Evolutionary conservation across 2,113 vertebrate genomes (phyloP).

Genomic region (Mixornis gularis): DNA sequence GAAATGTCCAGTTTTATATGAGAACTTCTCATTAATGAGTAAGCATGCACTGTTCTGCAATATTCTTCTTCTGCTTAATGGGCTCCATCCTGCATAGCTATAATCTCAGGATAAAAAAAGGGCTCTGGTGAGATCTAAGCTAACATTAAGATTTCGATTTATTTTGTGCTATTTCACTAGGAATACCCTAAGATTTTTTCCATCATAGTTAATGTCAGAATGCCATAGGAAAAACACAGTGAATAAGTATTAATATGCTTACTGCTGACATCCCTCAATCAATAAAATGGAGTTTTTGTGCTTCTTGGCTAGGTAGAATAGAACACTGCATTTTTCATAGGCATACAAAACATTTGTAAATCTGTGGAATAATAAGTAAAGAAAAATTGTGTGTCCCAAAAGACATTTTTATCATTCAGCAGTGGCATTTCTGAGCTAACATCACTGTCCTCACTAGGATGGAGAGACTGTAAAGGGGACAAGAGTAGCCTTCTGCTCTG

Average conservation of each 20-base stretch:
- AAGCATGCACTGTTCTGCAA: background rate
- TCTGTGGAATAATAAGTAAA: background rate
- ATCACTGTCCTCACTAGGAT: background rate
- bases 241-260: background rate
- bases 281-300: background rate
- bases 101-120: background rate
- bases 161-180: conserved; percentile 17
- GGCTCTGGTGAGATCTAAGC: conserved; percentile 9
- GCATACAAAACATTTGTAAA: background rate
- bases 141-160: conserved; percentile 5
- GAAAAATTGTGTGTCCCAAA: background rate
- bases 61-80: background rate
- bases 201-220: conserved; percentile 6
- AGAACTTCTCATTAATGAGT: conserved; percentile 15
- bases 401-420: background rate
- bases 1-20: conserved; percentile 11
- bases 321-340: background rate
- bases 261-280: background rate
- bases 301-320: background rate
- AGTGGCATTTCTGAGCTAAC: background rate
- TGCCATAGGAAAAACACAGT: background rate
- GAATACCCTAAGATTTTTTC: conserved; percentile 20
- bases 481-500: background rate
- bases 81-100: background rate
- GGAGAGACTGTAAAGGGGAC: background rate